Evolutionary conservation across 1,140 invertebrate species (phyloP).

Genomic region (Anastrepha ludens): DNA sequence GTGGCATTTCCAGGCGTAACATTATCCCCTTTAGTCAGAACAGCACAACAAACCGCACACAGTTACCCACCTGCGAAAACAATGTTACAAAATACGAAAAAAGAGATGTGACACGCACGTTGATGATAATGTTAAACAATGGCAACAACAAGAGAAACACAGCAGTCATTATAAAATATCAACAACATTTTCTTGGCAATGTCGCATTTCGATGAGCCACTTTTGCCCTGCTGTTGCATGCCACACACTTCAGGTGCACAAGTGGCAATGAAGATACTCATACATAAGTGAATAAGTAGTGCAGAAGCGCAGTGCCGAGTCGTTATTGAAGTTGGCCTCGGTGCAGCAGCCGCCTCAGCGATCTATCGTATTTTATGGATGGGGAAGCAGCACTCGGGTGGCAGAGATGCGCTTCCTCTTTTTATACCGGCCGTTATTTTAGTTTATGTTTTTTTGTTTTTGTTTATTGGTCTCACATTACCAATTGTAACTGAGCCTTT

Average conservation of each 20-base stretch:
- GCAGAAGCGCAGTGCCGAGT: not conserved
- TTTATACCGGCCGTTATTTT: not conserved
- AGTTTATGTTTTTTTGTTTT: not conserved
- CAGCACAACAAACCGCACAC: not conserved
- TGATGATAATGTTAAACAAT: slow-evolving; percentile 10
- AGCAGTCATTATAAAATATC: no score
- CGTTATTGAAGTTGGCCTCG: not conserved
- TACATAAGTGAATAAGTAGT: slow-evolving; percentile 48
- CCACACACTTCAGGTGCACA: slow-evolving; percentile 41
- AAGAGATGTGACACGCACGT: not conserved
- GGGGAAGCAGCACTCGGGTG: not conserved
- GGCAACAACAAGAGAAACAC: not conserved
- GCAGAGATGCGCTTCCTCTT: slow-evolving; percentile 13
- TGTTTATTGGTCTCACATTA: slow-evolving; percentile 4
- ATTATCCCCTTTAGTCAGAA: slow-evolving; percentile 4
- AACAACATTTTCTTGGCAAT: not conserved
- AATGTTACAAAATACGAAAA: not conserved
- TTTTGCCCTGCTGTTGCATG: not conserved
- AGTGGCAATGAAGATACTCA: slow-evolving; percentile 20
- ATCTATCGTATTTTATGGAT: not conserved
- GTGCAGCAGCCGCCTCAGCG: not conserved
- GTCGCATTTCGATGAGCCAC: slow-evolving; percentile 16
- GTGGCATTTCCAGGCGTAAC: not conserved
- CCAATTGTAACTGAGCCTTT: slow-evolving; percentile 6
- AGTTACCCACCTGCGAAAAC: not conserved